Percentiles rank a stretch among this genome's conserved stretches.
Conservation (phyloP, 2,888 invertebrate genomes). For the Amblyteles armatorius region DNA sequence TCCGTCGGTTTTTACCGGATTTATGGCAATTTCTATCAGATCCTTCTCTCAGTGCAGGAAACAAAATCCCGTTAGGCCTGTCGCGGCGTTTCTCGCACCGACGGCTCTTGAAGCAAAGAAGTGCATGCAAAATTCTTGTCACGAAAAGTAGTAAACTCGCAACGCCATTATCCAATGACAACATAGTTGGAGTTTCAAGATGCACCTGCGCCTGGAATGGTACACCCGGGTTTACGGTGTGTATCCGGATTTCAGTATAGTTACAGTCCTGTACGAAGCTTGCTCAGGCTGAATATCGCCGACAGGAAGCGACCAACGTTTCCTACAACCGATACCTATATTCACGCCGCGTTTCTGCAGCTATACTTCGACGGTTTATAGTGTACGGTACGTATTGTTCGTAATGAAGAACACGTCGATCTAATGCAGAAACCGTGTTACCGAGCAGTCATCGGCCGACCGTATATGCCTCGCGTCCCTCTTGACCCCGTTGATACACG, state of each 20-base stretch:
- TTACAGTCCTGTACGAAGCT: slow-evolving; percentile 54
- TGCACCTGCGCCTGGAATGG: slow-evolving; percentile 66
- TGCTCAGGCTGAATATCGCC: slow-evolving; percentile 49
- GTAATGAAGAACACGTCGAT: slow-evolving; percentile 83
- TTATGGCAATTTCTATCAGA: too few relatives aligned
- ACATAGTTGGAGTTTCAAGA: slow-evolving; percentile 12
- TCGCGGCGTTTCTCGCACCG: not conserved
- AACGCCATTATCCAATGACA: slow-evolving; percentile 58
- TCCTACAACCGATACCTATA: slow-evolving; percentile 71
- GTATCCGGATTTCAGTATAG: slow-evolving; percentile 75
- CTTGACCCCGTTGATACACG: slow-evolving; percentile 79
- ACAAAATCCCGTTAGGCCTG: not conserved
- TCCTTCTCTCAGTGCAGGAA: too few relatives aligned
- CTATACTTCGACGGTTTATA: slow-evolving; percentile 54
- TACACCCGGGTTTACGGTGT: slow-evolving; percentile 37
- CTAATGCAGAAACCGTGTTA: slow-evolving; percentile 84
- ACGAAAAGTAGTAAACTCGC: slow-evolving; percentile 19
- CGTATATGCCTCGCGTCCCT: slow-evolving; percentile 64
- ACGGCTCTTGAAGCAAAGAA: slow-evolving; percentile 7
- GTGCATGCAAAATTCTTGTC: not conserved
- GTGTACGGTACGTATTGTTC: slow-evolving; percentile 75
- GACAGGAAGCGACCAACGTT: slow-evolving; percentile 72
- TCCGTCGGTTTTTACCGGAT: too few relatives aligned
- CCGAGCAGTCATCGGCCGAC: slow-evolving; percentile 68
- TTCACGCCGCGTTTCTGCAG: slow-evolving; percentile 35